Conservation (phyloP, 2,797 vertebrate species). For the Pangasius larnaudii region DNA sequence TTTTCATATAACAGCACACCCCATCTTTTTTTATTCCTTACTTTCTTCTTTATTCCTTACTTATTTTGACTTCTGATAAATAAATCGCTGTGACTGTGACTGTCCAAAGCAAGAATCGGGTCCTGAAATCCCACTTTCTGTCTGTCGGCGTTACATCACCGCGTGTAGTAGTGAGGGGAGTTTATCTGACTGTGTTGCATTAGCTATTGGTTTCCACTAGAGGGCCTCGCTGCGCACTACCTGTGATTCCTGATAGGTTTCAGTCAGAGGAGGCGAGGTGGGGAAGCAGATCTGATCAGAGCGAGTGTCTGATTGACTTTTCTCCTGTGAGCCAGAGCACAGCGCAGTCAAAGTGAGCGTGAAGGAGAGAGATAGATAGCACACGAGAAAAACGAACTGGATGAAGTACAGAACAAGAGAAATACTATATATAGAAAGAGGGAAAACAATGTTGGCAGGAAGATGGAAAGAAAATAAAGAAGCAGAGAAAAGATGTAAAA, state of each 20-base stretch:
- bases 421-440: not conserved
- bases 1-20: not conserved
- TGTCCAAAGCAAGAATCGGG: too few species aligned
- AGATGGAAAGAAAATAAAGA: conserved; percentile 30
- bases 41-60: not conserved
- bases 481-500: not conserved
- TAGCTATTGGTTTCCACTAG: not conserved
- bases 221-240: conserved; percentile 28
- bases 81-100: not conserved
- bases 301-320: not conserved
- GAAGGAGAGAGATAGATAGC: not conserved
- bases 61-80: not conserved
- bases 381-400: conserved; percentile 45
- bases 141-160: not conserved
- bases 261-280: not conserved
- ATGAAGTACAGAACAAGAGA: not conserved
- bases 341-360: not conserved
- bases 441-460: not conserved
- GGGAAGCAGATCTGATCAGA: conserved; percentile 11
- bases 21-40: not conserved
- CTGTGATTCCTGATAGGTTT: conserved; percentile 35
- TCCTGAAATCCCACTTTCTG: not conserved
- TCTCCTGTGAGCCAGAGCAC: not conserved
- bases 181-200: conserved; percentile 25
- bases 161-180: not conserved